These are phyloP conservation scores for Thecocarcelia acutangulata DNA, from an alignment of 2,888 invertebrate genomes.

Conservation along the genomic window DNA sequence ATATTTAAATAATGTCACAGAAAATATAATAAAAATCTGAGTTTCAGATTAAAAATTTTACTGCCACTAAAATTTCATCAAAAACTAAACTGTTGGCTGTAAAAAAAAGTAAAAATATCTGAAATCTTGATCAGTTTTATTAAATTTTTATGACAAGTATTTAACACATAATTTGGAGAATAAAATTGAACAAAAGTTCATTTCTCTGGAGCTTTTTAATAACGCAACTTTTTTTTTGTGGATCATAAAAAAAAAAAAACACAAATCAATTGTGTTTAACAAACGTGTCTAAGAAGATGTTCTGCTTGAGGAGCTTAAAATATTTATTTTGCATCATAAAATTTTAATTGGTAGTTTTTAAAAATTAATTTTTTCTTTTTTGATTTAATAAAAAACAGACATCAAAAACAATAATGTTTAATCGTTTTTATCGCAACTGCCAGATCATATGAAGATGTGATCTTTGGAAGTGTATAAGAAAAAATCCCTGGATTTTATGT, in stretches of 20 bases:
- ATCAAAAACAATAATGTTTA: constrained; percentile 21
- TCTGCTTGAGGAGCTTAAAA: neutral
- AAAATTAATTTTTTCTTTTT: neutral
- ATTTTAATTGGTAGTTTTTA: neutral
- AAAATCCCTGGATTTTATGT: constrained; percentile 6
- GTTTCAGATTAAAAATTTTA: no score
- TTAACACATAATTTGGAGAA: constrained; percentile 20
- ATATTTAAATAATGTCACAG: no score
- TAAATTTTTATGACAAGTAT: constrained; percentile 18
- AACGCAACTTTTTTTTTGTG: neutral
- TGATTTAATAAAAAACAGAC: neutral
- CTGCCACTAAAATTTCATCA: neutral
- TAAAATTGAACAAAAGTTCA: constrained; percentile 4
- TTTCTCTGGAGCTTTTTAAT: neutral
- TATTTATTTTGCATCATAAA: constrained; percentile 1
- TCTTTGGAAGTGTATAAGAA: neutral
- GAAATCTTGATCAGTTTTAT: constrained; percentile 11
- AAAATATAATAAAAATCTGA: no score
- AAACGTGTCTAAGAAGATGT: constrained; percentile 10
- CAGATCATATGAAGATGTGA: neutral
- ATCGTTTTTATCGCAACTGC: neutral
- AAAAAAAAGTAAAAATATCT: neutral
- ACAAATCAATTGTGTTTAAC: neutral
- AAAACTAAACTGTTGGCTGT: neutral
- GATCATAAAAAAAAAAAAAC: constrained; percentile 20